Base-by-base conservation (phyloP, 2,797 vertebrate species). In the Sebastes hubbsi region DNA sequence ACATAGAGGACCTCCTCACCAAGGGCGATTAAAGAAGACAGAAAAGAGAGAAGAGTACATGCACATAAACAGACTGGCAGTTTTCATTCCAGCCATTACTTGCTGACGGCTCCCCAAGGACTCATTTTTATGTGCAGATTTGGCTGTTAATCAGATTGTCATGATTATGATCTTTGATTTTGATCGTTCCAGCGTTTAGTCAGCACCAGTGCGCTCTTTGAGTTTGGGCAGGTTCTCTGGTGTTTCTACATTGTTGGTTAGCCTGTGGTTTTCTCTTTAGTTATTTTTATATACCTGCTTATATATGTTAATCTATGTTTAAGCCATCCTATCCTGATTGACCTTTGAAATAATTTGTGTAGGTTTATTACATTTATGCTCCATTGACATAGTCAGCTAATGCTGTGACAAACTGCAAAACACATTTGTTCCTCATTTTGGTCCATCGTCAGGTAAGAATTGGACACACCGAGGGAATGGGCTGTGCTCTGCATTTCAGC, bases 1-100 rank as follows among this genome's bases (percentile, higher is more conserved):
- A 99, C 91, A 99, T 99, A 2, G 99, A 99, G 77, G 99, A 99
- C 90, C 94, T 99, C 87, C 98, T 99, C 75, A 98, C 98, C 54
- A 98, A 99, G 92, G 99, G 98, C 68, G 99, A 99, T 90, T 99
- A 93, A 97, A 78, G 75, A 73, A 49, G 77, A 83, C 22, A 12
- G 4, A 56, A 36, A 27, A 67, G n/a, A 72, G 24, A 71, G 46
- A 75, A 69, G 65, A 69, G 20, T 27, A 84, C 55, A 27, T 85
- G 54, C 62, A 81, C 73, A 88, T 54, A 24, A 80, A 87, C 55
- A 27, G 58, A 80, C 69, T 74, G 60, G 65, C 61, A 72, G 71
- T 77, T 62, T 82, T 81, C n/a, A 36, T 61, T 81, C 56, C 56
- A 70, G 64, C 54, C 61, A 38, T 67, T 22, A 70, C 65, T 72